A percentile compares a stretch with the other conserved stretches of the same genome.
Conservation (phyloP, 1,140 invertebrate genomes). For the Drosophila repletoides region DNA sequence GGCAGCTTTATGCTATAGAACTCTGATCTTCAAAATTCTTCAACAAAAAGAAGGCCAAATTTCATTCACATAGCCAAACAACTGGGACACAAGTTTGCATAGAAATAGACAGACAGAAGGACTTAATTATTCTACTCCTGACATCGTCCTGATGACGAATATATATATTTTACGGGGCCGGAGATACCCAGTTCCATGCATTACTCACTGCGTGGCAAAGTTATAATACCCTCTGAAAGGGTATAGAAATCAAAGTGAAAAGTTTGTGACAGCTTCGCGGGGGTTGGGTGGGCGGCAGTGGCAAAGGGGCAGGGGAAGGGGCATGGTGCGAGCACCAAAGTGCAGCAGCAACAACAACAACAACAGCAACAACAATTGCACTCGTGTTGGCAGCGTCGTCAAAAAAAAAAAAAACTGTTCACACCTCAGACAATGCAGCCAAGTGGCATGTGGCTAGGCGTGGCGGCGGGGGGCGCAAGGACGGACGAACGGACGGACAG, state of each 20-base stretch:
- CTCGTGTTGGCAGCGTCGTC: conserved; percentile 46
- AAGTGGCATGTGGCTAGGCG: conserved; percentile 46
- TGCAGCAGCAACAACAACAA: conserved; percentile 27
- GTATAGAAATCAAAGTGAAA: conserved; percentile 75
- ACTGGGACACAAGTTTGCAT: too few relatives aligned
- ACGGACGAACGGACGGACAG: background rate
- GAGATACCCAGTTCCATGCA: too few relatives aligned
- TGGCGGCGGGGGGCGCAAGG: conserved; percentile 1
- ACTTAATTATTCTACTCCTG: too few relatives aligned
- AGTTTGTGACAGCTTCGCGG: conserved; percentile 42
- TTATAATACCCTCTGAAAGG: too few relatives aligned
- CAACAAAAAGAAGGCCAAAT: too few relatives aligned
- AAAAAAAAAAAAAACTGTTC: conserved; percentile 61
- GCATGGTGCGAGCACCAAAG: conserved; percentile 24
- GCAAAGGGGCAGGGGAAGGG: background rate
- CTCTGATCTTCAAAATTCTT: too few relatives aligned
- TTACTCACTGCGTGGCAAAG: too few relatives aligned
- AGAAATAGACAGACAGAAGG: too few relatives aligned
- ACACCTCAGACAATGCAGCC: conserved; percentile 72
- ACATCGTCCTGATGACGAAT: too few relatives aligned
- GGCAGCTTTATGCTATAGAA: too few relatives aligned
- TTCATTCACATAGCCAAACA: too few relatives aligned
- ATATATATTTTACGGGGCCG: too few relatives aligned
- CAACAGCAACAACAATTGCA: conserved; percentile 61
- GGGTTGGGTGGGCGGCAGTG: background rate